Percentiles rank a stretch among this genome's conserved stretches.
phyloP scores from a whole-genome alignment of 2,797 vertebrate genomes.

The Hafferia zeledoni region DNA sequence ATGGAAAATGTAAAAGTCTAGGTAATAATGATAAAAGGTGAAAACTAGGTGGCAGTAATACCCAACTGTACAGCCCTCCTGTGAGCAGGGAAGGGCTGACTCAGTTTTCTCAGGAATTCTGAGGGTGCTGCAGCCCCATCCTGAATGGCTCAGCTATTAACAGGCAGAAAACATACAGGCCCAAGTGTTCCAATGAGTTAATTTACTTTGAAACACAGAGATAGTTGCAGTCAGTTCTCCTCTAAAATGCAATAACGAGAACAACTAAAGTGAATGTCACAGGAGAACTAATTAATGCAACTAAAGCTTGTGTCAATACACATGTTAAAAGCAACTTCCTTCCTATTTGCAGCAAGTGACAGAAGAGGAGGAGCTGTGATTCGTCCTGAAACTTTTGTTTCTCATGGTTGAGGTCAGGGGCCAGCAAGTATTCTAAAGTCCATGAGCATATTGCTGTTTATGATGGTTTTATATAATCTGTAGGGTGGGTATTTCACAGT shows the following conservation, averaged over 20 bases:
- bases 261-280: background rate
- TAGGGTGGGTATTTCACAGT: background rate
- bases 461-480: background rate
- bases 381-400: background rate
- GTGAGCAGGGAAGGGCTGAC: background rate
- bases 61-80: background rate
- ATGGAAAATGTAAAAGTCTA: background rate
- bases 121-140: background rate
- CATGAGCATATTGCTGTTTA: background rate
- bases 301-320: background rate
- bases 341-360: background rate
- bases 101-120: slow-evolving; percentile 42
- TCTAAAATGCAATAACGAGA: background rate
- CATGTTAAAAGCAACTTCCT: background rate
- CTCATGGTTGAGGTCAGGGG: background rate
- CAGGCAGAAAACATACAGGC: background rate
- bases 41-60: slow-evolving; percentile 74
- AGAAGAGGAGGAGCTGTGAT: background rate
- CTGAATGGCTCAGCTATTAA: slow-evolving; percentile 29
- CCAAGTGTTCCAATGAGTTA: background rate
- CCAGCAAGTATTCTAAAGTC: background rate
- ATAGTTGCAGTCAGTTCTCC: background rate
- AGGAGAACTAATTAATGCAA: background rate
- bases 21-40: slow-evolving; percentile 25
- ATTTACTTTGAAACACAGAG: background rate